Evolutionary conservation across 1,140 invertebrate genomes (phyloP).

Genomic region (Schlechtendalia chinensis): DNA sequence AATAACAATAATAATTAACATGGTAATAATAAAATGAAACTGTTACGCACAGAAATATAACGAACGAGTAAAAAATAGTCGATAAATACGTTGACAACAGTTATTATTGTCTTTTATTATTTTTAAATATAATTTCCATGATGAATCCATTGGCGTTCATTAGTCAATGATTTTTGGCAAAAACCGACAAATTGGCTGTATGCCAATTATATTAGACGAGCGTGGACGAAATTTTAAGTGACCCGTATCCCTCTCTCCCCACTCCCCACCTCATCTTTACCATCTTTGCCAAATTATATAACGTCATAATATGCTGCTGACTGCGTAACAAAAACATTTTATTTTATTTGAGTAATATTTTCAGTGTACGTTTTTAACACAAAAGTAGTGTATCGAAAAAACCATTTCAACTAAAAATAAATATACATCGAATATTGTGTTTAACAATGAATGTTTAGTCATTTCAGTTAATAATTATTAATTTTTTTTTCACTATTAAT

Average conservation of each 20-base stretch:
- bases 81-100: not conserved
- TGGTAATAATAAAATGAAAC: not conserved
- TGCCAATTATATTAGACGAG: conserved; percentile 1
- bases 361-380: not conserved
- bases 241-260: not conserved
- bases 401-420: not conserved
- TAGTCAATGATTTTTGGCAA: conserved; percentile 7
- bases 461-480: too few relatives aligned
- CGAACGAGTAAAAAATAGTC: not conserved
- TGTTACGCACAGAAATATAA: not conserved
- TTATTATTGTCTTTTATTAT: not conserved
- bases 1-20: not conserved
- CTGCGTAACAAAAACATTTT: conserved; percentile 28
- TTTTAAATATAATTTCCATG: not conserved
- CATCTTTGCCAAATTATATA: conserved; percentile 19
- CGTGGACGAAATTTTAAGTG: conserved; percentile 1
- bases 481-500: too few relatives aligned
- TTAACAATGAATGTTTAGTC: too few relatives aligned
- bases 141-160: conserved; percentile 7
- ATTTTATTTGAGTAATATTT: conserved; percentile 7
- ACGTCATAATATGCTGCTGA: not conserved
- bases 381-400: not conserved
- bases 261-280: not conserved
- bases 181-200: not conserved
- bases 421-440: too few relatives aligned